Conservation (phyloP, 2,797 vertebrate species). For the Pantherophis alleghaniensis region DNA sequence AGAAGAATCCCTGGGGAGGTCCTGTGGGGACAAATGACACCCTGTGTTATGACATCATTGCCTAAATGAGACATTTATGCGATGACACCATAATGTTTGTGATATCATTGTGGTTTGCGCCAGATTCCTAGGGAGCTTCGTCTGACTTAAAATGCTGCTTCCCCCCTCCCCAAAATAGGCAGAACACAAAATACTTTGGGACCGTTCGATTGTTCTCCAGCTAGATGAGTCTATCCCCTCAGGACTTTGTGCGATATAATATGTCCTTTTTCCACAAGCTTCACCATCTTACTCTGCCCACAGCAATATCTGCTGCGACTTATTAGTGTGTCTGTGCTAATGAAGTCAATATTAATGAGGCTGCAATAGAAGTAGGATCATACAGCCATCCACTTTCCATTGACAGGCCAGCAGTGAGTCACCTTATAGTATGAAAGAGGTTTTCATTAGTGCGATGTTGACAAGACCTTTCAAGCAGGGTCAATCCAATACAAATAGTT, state of each 20-base stretch:
- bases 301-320: neutral
- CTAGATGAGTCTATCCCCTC: no score
- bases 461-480: slow-evolving; percentile 8
- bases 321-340: neutral
- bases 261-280: neutral
- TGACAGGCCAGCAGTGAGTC: neutral
- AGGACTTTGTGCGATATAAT: neutral
- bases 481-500: neutral
- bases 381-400: neutral
- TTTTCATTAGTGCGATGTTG: slow-evolving; percentile 12
- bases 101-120: neutral
- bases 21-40: neutral
- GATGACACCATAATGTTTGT: neutral
- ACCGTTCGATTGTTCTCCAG: no score
- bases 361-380: neutral
- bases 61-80: neutral
- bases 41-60: neutral
- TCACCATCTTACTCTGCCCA: neutral
- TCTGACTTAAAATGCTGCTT: neutral
- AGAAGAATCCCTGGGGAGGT: neutral
- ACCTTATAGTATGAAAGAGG: neutral
- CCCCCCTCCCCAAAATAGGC: neutral
- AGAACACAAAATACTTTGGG: neutral
- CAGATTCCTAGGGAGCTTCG: neutral
- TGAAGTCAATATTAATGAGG: slow-evolving; percentile 14